phyloP scores from a whole-genome alignment of 2,113 vertebrate genomes.

The Calidris pugnax region DNA sequence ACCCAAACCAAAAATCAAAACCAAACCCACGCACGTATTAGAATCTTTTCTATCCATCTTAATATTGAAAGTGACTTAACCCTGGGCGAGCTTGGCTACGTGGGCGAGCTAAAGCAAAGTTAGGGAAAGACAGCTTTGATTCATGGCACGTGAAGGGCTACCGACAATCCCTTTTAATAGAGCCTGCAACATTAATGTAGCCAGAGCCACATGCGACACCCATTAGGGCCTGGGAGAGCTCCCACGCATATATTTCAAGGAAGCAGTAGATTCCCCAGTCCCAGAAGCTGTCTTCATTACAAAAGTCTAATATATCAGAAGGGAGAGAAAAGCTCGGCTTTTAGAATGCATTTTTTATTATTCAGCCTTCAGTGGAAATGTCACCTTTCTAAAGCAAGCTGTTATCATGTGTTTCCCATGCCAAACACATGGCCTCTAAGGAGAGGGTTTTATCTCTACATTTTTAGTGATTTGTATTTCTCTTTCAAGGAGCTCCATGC shows the following conservation, averaged over 20 bases:
- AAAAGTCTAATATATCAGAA: slow-evolving; percentile 71
- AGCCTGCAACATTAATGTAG: slow-evolving; percentile 46
- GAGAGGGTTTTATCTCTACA: slow-evolving; percentile 85
- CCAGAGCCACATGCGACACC: slow-evolving; percentile 38
- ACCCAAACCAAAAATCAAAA: not conserved
- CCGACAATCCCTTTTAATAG: slow-evolving; percentile 40
- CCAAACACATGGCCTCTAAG: slow-evolving; percentile 87
- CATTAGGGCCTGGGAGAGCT: slow-evolving; percentile 58
- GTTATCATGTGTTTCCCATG: slow-evolving; percentile 81
- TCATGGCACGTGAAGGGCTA: not conserved
- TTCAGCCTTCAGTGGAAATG: slow-evolving; percentile 86
- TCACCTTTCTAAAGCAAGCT: slow-evolving; percentile 90
- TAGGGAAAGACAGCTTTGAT: slow-evolving; percentile 55
- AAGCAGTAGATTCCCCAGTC: slow-evolving; percentile 31
- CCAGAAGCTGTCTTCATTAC: slow-evolving; percentile 76
- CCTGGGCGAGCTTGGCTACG: not conserved
- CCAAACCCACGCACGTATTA: not conserved
- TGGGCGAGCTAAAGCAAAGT: not conserved
- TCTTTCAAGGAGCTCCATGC: slow-evolving; percentile 92
- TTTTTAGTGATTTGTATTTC: slow-evolving; percentile 89
- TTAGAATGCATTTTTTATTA: slow-evolving; percentile 80
- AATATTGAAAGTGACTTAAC: slow-evolving; percentile 55
- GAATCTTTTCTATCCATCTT: slow-evolving; percentile 28
- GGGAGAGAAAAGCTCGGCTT: slow-evolving; percentile 55
- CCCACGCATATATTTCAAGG: slow-evolving; percentile 59